These are phyloP conservation scores for Siphlonurus alternatus DNA, from an alignment of 2,888 invertebrate species.

Conservation along the genomic window DNA sequence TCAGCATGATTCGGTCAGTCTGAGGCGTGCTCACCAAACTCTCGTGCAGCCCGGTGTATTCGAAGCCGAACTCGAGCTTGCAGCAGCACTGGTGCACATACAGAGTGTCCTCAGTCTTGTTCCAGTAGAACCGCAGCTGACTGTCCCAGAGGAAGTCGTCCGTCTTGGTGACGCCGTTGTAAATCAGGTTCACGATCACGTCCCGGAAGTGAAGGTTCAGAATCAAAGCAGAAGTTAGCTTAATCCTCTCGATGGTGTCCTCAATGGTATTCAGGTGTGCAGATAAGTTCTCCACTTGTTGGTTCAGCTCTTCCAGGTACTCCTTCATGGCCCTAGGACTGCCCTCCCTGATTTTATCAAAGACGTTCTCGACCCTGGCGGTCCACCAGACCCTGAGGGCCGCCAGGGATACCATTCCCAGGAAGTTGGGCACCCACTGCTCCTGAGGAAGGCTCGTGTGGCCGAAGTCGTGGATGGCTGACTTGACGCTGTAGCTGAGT, in stretches of 20 bases:
- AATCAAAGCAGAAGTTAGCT: slow-evolving; percentile 76
- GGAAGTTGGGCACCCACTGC: slow-evolving; percentile 79
- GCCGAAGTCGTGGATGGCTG: slow-evolving; percentile 74
- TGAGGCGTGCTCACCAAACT: slow-evolving; percentile 81
- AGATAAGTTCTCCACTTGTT: slow-evolving; percentile 69
- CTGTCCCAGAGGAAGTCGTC: slow-evolving; percentile 90
- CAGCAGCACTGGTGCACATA: slow-evolving; percentile 71
- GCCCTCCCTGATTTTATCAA: slow-evolving; percentile 35
- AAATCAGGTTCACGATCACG: slow-evolving; percentile 32
- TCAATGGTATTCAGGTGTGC: slow-evolving; percentile 51
- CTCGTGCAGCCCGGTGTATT: slow-evolving; percentile 88
- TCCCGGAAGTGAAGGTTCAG: slow-evolving; percentile 62
- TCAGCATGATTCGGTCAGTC: slow-evolving; percentile 83
- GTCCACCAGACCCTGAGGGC: slow-evolving; percentile 94
- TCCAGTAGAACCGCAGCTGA: slow-evolving; percentile 84
- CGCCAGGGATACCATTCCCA: slow-evolving; percentile 71
- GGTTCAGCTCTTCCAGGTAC: slow-evolving; percentile 60
- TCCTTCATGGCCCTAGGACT: slow-evolving; percentile 82
- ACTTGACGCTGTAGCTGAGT: slow-evolving; percentile 60
- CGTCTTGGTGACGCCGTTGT: slow-evolving; percentile 58
- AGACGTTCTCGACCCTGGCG: slow-evolving; percentile 83
- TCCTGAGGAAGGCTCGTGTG: slow-evolving; percentile 47
- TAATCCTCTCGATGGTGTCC: slow-evolving; percentile 61
- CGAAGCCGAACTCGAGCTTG: slow-evolving; percentile 72
- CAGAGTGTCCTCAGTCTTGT: slow-evolving; percentile 59